Percentiles rank a stretch among this genome's conserved stretches.
Evolutionary conservation across 2,888 invertebrate species (phyloP).

Genomic region (Zele albiditarsus): DNA sequence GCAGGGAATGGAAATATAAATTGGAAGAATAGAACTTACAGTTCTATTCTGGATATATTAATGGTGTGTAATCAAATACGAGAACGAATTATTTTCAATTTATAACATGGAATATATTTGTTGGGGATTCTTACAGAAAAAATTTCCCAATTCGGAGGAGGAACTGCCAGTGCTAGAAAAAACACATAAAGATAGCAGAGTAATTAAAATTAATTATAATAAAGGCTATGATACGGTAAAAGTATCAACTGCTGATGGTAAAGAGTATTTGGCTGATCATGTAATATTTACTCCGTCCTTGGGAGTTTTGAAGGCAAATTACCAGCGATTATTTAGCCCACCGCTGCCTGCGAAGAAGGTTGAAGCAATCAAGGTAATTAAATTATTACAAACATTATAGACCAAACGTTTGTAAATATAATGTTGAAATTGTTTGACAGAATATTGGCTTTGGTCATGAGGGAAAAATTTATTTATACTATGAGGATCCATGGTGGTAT

Average conservation of each 20-base stretch:
- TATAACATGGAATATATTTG: not conserved
- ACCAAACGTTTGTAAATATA: conserved; percentile 18
- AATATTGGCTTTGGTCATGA: conserved; percentile 79
- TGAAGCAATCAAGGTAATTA: conserved; percentile 73
- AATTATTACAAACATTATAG: conserved; percentile 1
- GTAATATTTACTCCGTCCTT: conserved; percentile 81
- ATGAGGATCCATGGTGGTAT: conserved; percentile 79
- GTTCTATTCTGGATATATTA: conserved; percentile 62
- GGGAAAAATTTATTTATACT: conserved; percentile 80
- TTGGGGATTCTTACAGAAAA: conserved; percentile 57
- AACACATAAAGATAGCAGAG: conserved; percentile 59
- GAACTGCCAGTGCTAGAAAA: conserved; percentile 62
- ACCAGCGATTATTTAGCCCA: conserved; percentile 76
- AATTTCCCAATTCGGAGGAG: conserved; percentile 59
- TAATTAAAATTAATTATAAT: conserved; percentile 59
- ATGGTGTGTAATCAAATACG: conserved; percentile 55
- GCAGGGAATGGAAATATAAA: conserved; percentile 55
- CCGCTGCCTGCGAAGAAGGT: conserved; percentile 75
- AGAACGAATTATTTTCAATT: conserved; percentile 17
- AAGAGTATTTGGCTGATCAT: conserved; percentile 76
- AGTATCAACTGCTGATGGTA: conserved; percentile 72
- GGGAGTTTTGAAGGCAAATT: conserved; percentile 79
- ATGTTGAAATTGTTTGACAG: conserved; percentile 57
- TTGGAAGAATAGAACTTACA: conserved; percentile 62
- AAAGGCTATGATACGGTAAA: conserved; percentile 44